Percentiles rank a stretch among this genome's conserved stretches.
Evolutionary conservation across 2,113 vertebrate genomes (phyloP).

Genomic region (Psammodynastes pulverulentus): DNA sequence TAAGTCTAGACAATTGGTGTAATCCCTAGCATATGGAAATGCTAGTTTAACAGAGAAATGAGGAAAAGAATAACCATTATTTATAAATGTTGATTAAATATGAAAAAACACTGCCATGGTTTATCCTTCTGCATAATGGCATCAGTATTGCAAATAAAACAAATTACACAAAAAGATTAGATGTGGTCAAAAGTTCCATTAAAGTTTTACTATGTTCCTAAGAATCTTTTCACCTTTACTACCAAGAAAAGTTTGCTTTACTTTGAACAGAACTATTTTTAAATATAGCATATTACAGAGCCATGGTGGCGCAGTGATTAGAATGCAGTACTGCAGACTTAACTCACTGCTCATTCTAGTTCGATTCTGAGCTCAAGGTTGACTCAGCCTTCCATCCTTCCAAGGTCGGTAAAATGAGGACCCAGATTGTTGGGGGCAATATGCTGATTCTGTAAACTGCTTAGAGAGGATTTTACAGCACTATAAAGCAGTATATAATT

Average conservation of each 20-base stretch:
- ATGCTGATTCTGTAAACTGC: no score
- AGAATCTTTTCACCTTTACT: neutral
- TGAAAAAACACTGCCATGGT: neutral
- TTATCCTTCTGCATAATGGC: neutral
- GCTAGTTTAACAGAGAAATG: neutral
- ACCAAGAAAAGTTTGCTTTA: neutral
- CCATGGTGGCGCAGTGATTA: no score
- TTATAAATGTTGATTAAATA: neutral
- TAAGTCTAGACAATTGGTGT: no score
- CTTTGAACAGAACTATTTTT: neutral
- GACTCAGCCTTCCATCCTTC: no score
- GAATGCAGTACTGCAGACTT: no score
- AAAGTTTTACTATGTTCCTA: neutral
- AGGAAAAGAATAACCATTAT: neutral
- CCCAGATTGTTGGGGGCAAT: no score
- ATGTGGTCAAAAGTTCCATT: neutral
- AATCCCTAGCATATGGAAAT: neutral
- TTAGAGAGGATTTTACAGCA: no score
- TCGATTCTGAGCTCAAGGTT: no score
- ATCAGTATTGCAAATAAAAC: neutral
- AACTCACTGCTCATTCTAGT: no score
- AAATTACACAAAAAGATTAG: neutral
- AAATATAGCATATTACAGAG: neutral
- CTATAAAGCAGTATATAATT: no score
- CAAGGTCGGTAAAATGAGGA: no score